phyloP scores from a whole-genome alignment of 37 sponge, comb jelly and placozoan genomes.

The Cliona cf. orientalis region DNA sequence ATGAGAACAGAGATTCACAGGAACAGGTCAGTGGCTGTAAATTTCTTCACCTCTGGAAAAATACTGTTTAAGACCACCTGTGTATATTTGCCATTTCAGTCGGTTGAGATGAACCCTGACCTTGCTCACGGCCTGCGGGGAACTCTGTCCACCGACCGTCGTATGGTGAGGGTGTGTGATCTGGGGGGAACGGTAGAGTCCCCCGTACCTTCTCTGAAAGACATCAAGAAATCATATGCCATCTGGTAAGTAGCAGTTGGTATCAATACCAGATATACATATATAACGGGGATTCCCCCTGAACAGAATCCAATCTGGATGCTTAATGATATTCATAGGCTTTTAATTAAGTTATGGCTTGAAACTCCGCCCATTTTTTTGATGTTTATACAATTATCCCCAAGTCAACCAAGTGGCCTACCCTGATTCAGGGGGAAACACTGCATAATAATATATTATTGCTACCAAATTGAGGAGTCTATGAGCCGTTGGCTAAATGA shows the following conservation, averaged over 20 bases:
- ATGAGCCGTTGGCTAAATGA: background rate
- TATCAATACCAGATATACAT: background rate
- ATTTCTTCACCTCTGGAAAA: too few relatives aligned
- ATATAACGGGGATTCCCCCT: too few relatives aligned
- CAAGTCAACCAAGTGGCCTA: background rate
- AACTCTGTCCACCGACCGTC: conserved; percentile 15
- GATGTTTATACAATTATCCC: background rate
- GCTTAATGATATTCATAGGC: too few relatives aligned
- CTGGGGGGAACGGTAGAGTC: conserved; percentile 22
- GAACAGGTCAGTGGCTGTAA: too few relatives aligned
- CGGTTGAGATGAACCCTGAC: conserved; percentile 36
- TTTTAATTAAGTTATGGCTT: background rate
- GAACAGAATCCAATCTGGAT: too few relatives aligned
- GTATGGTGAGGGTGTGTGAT: conserved; percentile 14
- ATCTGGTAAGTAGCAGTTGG: conserved; percentile 8
- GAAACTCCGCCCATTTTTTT: background rate
- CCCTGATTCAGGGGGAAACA: too few relatives aligned
- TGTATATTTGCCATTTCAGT: too few relatives aligned
- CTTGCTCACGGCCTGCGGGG: conserved; percentile 65
- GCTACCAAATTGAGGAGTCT: too few relatives aligned
- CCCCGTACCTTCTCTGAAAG: conserved; percentile 13
- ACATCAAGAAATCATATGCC: conserved; percentile 29
- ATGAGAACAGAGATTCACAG: conserved; percentile 44
- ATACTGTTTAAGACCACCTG: background rate
- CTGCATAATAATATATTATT: too few relatives aligned